phyloP scores from a whole-genome alignment of 2,888 invertebrate species.

The Callyntrura guangdongensis region DNA sequence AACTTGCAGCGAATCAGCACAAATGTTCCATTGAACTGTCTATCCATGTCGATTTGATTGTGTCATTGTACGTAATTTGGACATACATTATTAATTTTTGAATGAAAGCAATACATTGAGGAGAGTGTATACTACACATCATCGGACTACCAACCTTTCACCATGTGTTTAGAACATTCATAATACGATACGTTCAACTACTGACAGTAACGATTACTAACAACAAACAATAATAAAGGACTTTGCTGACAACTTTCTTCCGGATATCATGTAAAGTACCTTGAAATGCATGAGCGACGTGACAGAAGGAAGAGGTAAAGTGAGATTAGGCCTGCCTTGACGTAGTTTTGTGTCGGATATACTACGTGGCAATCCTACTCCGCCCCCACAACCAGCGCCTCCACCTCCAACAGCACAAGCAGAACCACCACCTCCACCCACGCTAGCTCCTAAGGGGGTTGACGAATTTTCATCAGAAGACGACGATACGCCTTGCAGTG shows the following conservation, averaged over 20 bases:
- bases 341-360: conserved; percentile 86
- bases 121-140: neutral
- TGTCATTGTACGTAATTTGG: neutral
- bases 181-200: neutral
- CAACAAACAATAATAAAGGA: neutral
- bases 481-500: conserved; percentile 66
- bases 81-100: neutral
- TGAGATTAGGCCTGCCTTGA: conserved; percentile 85
- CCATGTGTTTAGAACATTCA: neutral
- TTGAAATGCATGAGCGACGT: conserved; percentile 86
- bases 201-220: neutral
- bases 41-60: neutral
- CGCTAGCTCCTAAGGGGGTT: conserved; percentile 66
- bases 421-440: neutral
- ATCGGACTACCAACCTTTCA: neutral
- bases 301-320: conserved; percentile 86
- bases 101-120: neutral
- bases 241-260: neutral
- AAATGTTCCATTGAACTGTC: neutral
- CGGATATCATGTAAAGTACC: conserved; percentile 84
- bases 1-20: neutral
- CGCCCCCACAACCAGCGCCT: conserved; percentile 2
- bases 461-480: conserved; percentile 76
- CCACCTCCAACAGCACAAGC: conserved; percentile 34
- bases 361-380: conserved; percentile 85